A percentile compares a stretch with the other conserved stretches of the same genome.
Evolutionary conservation across 1,140 invertebrate genomes (phyloP).

Genomic region (Pomacea maculata): DNA sequence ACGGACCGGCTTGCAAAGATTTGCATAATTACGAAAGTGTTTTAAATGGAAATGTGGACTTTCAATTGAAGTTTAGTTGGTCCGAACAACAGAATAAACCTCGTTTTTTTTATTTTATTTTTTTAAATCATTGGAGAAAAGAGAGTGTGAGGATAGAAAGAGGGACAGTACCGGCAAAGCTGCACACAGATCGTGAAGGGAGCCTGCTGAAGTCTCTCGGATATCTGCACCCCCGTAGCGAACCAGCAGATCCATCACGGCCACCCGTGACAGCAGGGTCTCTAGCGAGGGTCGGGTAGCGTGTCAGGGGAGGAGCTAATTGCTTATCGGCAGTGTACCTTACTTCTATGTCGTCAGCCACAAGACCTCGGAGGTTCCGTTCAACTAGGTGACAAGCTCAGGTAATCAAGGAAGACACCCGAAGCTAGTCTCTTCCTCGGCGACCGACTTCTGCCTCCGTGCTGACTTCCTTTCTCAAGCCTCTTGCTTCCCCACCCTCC

Average conservation of each 20-base stretch:
- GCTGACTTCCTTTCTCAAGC: neutral
- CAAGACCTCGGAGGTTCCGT: neutral
- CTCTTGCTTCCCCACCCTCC: neutral
- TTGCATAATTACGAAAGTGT: no score
- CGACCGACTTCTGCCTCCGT: neutral
- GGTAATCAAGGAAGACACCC: no score
- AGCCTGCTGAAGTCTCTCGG: neutral
- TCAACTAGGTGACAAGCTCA: neutral
- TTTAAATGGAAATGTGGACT: no score
- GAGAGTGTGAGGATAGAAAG: neutral
- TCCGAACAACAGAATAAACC: no score
- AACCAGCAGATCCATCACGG: slow-evolving; percentile 6
- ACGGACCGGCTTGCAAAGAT: no score
- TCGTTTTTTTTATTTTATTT: no score
- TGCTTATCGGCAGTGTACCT: slow-evolving; percentile 2
- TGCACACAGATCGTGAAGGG: neutral
- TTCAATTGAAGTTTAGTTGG: no score
- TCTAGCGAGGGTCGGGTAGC: neutral
- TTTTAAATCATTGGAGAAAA: neutral
- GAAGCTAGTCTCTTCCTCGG: no score
- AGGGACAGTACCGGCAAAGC: neutral
- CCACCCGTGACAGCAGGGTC: neutral
- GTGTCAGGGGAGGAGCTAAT: slow-evolving; percentile 15
- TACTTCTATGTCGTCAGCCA: neutral
- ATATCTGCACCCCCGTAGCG: slow-evolving; percentile 1